Base-by-base conservation (phyloP, 2,888 invertebrate species). In the Chydorus sphaericus region DNA sequence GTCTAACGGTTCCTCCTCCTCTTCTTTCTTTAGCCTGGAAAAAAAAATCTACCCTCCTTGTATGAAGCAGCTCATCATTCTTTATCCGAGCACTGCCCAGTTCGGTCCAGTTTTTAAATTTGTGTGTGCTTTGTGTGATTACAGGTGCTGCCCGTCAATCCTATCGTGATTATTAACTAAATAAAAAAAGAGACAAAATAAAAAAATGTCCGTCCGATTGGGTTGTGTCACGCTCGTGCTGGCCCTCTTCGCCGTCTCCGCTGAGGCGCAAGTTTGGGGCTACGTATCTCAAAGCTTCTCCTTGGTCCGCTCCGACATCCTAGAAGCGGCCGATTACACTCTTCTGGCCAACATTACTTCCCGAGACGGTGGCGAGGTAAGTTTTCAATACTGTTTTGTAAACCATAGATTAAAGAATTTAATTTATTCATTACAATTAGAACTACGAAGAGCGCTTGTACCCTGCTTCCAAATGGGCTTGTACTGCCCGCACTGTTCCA, bases 381-480 rank as follows among this genome's bases (percentile, higher is more conserved):
- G 16, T 6, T 16, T 4, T 11, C 3, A 14, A 14, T n/a, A 20
- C 3, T n/a, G n/a, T n/a, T n/a, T n/a, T n/a, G n/a, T n/a, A n/a
- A n/a, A n/a, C n/a, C n/a, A n/a, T n/a, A n/a, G n/a, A n/a, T n/a
- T n/a, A n/a, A n/a, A n/a, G n/a, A n/a, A n/a, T n/a, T n/a, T n/a
- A n/a, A n/a, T n/a, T n/a, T n/a, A n/a, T n/a, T n/a, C n/a, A n/a
- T n/a, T n/a, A n/a, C n/a, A n/a, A n/a, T 18, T 30, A 48, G 23
- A 37, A 31, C 26, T 55, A 55, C 28, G 61, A 61, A 55, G 57
- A 59, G 37, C 54, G 61, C 4, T 23, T 49, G 20, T 61, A 61
- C 53, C 57, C 59, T 4, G 52, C 53, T 14, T 57, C 48, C 36
- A 57, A 58, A 44, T 58, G 57, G 57, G 57, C 54, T 3, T 55